Conservation (phyloP, 2,888 invertebrate species). For the Allacma fusca region DNA sequence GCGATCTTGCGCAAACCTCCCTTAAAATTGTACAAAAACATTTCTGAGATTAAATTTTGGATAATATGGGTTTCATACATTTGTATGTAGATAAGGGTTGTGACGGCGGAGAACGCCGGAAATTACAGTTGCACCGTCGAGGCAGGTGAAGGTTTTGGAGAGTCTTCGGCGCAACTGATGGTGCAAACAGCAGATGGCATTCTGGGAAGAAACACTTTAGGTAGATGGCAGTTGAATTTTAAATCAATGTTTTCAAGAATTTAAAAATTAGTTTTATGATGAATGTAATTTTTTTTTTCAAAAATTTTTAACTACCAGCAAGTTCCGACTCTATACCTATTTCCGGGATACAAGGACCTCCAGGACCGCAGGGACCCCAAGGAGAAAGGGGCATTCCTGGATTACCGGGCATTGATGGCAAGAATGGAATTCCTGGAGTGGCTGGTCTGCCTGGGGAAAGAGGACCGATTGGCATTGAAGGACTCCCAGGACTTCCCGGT, state of each 20-base stretch:
- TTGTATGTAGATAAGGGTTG: not conserved
- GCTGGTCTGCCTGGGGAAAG: conserved; percentile 26
- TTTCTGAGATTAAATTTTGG: no score
- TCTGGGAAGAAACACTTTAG: not conserved
- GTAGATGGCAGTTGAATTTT: not conserved
- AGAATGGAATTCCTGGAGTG: conserved; percentile 11
- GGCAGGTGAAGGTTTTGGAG: conserved; percentile 17
- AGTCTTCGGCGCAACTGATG: not conserved
- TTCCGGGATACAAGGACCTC: conserved; percentile 1
- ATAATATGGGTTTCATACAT: no score
- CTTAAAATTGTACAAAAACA: no score
- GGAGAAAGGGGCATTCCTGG: conserved; percentile 23
- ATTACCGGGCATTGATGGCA: conserved; percentile 15
- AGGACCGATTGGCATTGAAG: conserved; percentile 22
- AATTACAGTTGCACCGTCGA: conserved; percentile 21
- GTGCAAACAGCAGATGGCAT: not conserved
- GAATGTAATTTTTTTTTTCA: no score
- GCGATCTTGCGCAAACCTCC: no score
- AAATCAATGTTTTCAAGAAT: not conserved
- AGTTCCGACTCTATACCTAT: not conserved
- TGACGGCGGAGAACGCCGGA: not conserved
- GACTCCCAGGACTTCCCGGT: conserved; percentile 19
- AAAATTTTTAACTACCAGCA: no score
- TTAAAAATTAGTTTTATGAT: not conserved
- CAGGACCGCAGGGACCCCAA: conserved; percentile 19